Evolutionary conservation across 2,888 invertebrate species (phyloP).

Genomic region (Sinhomidia bicolor): DNA sequence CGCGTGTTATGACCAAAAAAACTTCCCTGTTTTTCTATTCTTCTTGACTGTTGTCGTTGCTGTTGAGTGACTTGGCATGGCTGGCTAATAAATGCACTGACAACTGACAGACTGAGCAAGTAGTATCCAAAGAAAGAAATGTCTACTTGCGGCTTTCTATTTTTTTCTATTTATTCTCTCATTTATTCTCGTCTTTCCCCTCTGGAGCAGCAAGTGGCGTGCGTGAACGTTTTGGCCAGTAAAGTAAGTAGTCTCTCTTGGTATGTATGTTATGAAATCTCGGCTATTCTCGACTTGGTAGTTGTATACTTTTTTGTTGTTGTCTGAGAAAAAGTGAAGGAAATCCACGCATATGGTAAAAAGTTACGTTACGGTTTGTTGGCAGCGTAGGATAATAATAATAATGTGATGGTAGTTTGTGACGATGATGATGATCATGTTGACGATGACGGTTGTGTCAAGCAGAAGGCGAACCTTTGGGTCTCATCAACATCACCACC

Average conservation of each 20-base stretch:
- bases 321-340: neutral
- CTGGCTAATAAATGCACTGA: slow-evolving; percentile 5
- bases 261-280: slow-evolving; percentile 10
- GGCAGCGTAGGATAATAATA: slow-evolving; percentile 13
- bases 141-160: too few relatives aligned
- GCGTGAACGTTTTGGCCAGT: slow-evolving; percentile 18
- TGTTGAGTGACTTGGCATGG: slow-evolving; percentile 17
- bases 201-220: slow-evolving; percentile 37
- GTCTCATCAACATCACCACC: neutral
- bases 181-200: slow-evolving; percentile 11
- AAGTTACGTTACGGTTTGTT: neutral
- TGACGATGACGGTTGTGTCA: neutral
- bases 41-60: neutral
- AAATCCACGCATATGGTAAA: slow-evolving; percentile 24
- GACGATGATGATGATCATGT: neutral
- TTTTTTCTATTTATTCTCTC: too few relatives aligned
- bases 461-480: slow-evolving; percentile 1
- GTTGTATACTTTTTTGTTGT: neutral
- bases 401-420: slow-evolving; percentile 6
- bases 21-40: slow-evolving; percentile 9
- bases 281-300: too few relatives aligned
- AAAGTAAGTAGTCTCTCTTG: neutral
- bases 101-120: neutral
- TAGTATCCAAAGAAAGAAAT: slow-evolving; percentile 5
- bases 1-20: slow-evolving; percentile 20